A percentile compares a stretch with the other conserved stretches of the same genome.
phyloP scores from a whole-genome alignment of 2,888 invertebrate genomes.

The Heliconius erato region DNA sequence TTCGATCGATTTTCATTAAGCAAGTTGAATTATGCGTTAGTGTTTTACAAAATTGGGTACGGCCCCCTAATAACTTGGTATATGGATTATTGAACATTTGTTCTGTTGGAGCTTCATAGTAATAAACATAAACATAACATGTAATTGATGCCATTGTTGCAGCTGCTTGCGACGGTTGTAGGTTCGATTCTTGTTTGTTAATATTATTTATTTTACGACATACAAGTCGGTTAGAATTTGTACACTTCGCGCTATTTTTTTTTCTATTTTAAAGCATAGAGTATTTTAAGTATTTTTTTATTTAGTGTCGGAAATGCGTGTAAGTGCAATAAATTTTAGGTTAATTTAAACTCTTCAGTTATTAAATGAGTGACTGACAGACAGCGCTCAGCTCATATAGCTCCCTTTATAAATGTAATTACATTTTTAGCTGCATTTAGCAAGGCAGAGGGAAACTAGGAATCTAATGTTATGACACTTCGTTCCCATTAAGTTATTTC shows the following conservation, averaged over 20 bases:
- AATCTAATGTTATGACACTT: neutral
- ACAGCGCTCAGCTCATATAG: too few species aligned
- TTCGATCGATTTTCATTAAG: conserved; percentile 64
- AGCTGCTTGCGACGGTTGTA: neutral
- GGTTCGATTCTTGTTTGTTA: neutral
- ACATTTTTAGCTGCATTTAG: neutral
- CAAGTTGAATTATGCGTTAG: conserved; percentile 57
- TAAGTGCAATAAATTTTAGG: too few species aligned
- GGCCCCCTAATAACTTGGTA: conserved; percentile 56
- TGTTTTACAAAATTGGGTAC: conserved; percentile 61
- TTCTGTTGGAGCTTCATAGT: conserved; percentile 15
- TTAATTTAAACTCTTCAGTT: too few species aligned
- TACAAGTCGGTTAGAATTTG: neutral
- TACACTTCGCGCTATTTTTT: neutral
- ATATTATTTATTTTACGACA: neutral
- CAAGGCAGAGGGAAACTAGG: neutral
- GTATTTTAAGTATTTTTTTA: neutral
- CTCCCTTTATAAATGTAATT: too few species aligned
- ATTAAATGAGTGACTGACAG: too few species aligned
- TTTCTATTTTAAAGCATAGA: neutral
- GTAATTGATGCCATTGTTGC: neutral
- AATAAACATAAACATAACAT: conserved; percentile 6
- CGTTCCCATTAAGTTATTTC: neutral
- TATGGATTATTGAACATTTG: conserved; percentile 34
- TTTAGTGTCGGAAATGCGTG: neutral